Evolutionary conservation across 2,888 invertebrate genomes (phyloP).

Genomic region (Boloria selene): DNA sequence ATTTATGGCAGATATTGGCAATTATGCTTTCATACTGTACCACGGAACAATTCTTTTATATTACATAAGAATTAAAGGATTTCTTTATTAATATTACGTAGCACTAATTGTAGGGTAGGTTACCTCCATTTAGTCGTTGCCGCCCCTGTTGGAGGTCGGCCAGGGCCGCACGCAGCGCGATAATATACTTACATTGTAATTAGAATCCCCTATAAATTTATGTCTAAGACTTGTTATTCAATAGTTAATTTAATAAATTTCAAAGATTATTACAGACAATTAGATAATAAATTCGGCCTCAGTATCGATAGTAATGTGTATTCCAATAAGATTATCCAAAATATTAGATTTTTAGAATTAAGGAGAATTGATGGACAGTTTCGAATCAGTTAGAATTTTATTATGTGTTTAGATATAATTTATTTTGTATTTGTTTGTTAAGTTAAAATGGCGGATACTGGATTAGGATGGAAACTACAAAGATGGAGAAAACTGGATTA

Average conservation of each 20-base stretch:
- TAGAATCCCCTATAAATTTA: constrained; percentile 20
- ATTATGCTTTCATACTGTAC: constrained; percentile 16
- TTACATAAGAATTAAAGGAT: constrained; percentile 62
- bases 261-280: neutral
- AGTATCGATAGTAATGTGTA: too few species aligned
- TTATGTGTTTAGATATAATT: too few species aligned
- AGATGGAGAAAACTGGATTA: too few species aligned
- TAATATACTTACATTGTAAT: constrained; percentile 35
- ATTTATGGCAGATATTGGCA: neutral
- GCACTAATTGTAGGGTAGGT: constrained; percentile 64
- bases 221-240: too few species aligned
- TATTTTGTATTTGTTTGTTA: too few species aligned
- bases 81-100: constrained; percentile 67
- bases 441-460: too few species aligned
- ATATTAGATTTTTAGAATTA: too few species aligned
- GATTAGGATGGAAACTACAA: too few species aligned
- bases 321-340: too few species aligned
- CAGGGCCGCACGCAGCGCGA: constrained; percentile 46
- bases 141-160: constrained; percentile 48
- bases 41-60: constrained; percentile 57
- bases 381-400: too few species aligned
- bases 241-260: constrained; percentile 3
- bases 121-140: constrained; percentile 59
- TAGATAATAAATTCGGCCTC: too few species aligned
- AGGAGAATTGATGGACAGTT: too few species aligned